Base-by-base conservation (phyloP, 2,113 vertebrate species). In the Hystrix brachyura region DNA sequence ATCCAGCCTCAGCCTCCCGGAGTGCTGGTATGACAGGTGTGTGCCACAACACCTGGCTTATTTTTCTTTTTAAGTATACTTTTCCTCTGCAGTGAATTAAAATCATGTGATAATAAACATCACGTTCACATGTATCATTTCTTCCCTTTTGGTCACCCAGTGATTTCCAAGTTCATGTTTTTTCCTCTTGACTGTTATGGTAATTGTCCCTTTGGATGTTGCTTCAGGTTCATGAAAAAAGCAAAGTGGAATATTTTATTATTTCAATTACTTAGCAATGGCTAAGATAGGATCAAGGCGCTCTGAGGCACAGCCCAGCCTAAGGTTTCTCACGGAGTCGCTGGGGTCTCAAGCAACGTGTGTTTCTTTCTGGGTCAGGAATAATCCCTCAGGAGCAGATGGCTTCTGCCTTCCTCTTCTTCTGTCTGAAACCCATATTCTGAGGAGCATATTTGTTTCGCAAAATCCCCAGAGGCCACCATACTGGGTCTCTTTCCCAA, bases 71-170 rank as follows among this genome's bases (percentile, higher is more conserved):
- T 38, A 32, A 65, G 32, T 46, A 43, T 38, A 29, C 15, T 92
- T 94, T 81, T 87, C 27, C 29, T 93, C 78, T 84, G 62, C 12
- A 57, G 9, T n/a, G 14, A 90, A 93, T 76, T 91, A 82, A 87
- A 79, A 74, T 82, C 18, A 82, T 27, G 53, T n/a, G 43, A 25
- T 48, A 53, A 27, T 43, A 29, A 34, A 15, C 69, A n/a, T 67
- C 6, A 14, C 48, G 18, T 69, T 57, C 55, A 34, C 3, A 18
- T 60, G 46, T 72, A 29, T 48, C 64, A 83, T 60, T 18, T 80
- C 67, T 19, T 87, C 81, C 23, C 46, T 67, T 71, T 29, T 27
- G 79, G 21, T 74, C 48, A 80, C 25, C 69, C 57, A 53, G 51
- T 25, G 48, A 15, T 71, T 67, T 88, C 64, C 65, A 81, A n/a